A percentile compares a stretch with the other conserved stretches of the same genome.
Evolutionary conservation across 2,888 invertebrate genomes (phyloP).

Genomic region (Elmis aenea): DNA sequence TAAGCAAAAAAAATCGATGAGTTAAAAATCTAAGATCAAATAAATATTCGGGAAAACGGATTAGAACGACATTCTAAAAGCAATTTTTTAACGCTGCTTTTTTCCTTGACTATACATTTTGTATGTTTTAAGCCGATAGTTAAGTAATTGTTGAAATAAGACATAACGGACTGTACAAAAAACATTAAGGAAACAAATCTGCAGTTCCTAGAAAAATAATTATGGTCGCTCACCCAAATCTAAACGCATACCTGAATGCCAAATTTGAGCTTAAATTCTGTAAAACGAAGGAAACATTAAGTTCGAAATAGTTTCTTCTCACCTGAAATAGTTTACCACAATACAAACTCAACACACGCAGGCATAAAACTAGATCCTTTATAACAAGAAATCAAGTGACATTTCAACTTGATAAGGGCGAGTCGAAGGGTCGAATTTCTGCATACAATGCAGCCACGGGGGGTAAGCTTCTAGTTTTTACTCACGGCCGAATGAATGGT

Average conservation of each 20-base stretch:
- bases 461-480: slow-evolving; percentile 47
- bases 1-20: too few species aligned
- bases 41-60: too few species aligned
- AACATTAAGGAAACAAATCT: slow-evolving; percentile 4
- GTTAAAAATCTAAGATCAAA: too few species aligned
- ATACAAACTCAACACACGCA: too few species aligned
- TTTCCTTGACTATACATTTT: too few species aligned
- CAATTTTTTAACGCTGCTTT: too few species aligned
- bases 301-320: too few species aligned
- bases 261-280: slow-evolving; percentile 31
- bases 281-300: slow-evolving; percentile 30
- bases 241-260: slow-evolving; percentile 30
- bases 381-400: slow-evolving; percentile 9
- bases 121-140: too few species aligned
- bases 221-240: slow-evolving; percentile 26
- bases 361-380: too few species aligned
- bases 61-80: too few species aligned
- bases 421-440: slow-evolving; percentile 24
- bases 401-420: slow-evolving; percentile 25
- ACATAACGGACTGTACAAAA: slow-evolving; percentile 1
- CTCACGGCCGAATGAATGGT: slow-evolving; percentile 44
- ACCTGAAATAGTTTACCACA: too few species aligned
- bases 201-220: slow-evolving; percentile 32
- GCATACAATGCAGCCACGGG: slow-evolving; percentile 42
- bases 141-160: too few species aligned